Evolutionary conservation across 2,113 vertebrate species (phyloP).

Genomic region (Trochalopteron elliotii): DNA sequence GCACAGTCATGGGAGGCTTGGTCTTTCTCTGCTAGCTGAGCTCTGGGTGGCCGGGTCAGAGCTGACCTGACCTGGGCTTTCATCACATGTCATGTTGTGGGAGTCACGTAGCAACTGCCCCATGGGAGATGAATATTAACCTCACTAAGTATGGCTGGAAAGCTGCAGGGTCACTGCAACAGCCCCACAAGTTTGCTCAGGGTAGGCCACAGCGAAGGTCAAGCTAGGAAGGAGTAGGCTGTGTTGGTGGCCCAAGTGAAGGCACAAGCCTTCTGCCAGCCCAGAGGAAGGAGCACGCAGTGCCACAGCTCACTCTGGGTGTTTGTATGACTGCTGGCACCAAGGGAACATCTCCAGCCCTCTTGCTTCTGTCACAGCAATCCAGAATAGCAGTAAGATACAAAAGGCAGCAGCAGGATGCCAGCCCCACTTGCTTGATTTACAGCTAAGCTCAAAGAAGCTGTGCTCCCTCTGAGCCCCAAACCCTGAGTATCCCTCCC

Average conservation of each 20-base stretch:
- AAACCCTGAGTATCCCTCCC: neutral
- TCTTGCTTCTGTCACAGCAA: neutral
- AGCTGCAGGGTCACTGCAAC: neutral
- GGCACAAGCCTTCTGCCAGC: neutral
- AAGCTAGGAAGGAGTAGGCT: neutral
- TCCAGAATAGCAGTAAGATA: neutral
- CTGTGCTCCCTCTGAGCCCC: neutral
- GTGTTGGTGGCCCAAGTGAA: neutral
- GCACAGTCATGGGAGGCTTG: neutral
- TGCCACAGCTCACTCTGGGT: neutral
- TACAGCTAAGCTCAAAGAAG: neutral
- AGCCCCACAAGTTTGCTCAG: accelerated
- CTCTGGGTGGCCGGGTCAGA: neutral
- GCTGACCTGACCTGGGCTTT: neutral
- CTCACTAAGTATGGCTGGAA: neutral
- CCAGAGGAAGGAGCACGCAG: neutral
- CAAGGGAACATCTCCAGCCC: neutral
- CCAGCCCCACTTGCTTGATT: accelerated
- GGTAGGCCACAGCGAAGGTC: accelerated
- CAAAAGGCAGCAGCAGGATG: neutral
- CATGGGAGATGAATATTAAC: neutral
- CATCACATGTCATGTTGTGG: neutral
- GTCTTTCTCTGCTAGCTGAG: neutral
- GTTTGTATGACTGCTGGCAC: accelerated
- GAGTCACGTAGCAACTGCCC: neutral